These are phyloP conservation scores for Apodemia duryi DNA, from an alignment of 2,888 invertebrate genomes.

Conservation along the genomic window DNA sequence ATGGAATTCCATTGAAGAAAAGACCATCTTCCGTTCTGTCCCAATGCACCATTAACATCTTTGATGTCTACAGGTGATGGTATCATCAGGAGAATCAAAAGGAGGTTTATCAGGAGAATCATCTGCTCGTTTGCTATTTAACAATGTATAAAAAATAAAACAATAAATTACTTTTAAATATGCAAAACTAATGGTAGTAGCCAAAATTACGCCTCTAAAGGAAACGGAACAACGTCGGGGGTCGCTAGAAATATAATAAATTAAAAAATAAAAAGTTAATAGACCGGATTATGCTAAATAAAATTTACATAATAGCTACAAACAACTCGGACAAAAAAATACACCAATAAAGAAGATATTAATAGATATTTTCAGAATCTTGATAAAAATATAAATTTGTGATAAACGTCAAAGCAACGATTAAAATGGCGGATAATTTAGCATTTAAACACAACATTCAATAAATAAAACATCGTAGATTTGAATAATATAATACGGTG, in stretches of 20 bases:
- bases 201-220: background rate
- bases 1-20: too few relatives aligned
- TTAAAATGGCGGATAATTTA: background rate
- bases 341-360: background rate
- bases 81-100: too few relatives aligned
- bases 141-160: too few relatives aligned
- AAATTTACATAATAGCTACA: background rate
- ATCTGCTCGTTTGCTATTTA: too few relatives aligned
- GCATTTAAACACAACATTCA: conserved; percentile 8
- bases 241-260: background rate
- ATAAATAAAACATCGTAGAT: conserved; percentile 11
- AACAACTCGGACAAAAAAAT: background rate
- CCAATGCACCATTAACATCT: too few relatives aligned
- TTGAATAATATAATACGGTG: conserved; percentile 13
- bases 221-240: background rate
- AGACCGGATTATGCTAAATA: conserved; percentile 3
- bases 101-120: too few relatives aligned
- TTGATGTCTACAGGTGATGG: too few relatives aligned
- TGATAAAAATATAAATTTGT: background rate
- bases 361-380: background rate
- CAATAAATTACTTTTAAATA: too few relatives aligned
- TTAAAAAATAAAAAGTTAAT: background rate
- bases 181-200: background rate
- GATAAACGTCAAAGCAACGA: background rate
- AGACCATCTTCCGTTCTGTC: too few relatives aligned